Conservation (phyloP, 2,888 invertebrate species). For the Horisme vitalbata region DNA sequence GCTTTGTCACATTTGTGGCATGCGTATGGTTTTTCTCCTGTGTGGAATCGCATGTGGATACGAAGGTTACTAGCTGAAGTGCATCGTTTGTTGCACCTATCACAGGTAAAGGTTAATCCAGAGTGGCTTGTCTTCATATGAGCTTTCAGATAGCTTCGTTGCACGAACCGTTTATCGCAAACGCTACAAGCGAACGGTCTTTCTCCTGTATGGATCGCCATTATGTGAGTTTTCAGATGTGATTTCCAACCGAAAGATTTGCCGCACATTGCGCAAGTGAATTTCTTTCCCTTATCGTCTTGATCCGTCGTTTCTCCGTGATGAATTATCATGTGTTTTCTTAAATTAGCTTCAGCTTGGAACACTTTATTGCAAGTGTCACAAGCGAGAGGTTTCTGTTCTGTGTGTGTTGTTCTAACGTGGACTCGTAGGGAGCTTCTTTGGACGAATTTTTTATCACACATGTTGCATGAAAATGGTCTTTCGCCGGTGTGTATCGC, state of each 20-base stretch:
- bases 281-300: neutral
- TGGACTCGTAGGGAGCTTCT: slow-evolving; percentile 6
- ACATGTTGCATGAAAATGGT: slow-evolving; percentile 41
- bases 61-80: slow-evolving; percentile 1
- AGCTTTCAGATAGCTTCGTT: slow-evolving; percentile 1
- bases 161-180: slow-evolving; percentile 37
- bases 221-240: slow-evolving; percentile 20
- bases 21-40: slow-evolving; percentile 7
- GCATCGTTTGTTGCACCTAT: neutral
- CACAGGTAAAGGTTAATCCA: neutral
- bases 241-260: slow-evolving; percentile 20
- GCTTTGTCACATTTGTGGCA: slow-evolving; percentile 1
- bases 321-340: slow-evolving; percentile 9
- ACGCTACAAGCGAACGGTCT: slow-evolving; percentile 40
- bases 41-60: slow-evolving; percentile 3
- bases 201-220: slow-evolving; percentile 42
- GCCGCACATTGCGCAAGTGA: slow-evolving; percentile 10
- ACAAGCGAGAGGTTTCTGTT: neutral
- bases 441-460: slow-evolving; percentile 34
- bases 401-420: slow-evolving; percentile 1
- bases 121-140: slow-evolving; percentile 8
- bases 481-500: slow-evolving; percentile 43
- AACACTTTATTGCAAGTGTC: slow-evolving; percentile 1
- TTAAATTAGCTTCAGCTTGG: slow-evolving; percentile 1
- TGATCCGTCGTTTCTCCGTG: neutral